Evolutionary conservation across 2,797 vertebrate species (phyloP), one percentile per base, ranked within the genome.

Genomic region (Sebastes minor): DNA sequence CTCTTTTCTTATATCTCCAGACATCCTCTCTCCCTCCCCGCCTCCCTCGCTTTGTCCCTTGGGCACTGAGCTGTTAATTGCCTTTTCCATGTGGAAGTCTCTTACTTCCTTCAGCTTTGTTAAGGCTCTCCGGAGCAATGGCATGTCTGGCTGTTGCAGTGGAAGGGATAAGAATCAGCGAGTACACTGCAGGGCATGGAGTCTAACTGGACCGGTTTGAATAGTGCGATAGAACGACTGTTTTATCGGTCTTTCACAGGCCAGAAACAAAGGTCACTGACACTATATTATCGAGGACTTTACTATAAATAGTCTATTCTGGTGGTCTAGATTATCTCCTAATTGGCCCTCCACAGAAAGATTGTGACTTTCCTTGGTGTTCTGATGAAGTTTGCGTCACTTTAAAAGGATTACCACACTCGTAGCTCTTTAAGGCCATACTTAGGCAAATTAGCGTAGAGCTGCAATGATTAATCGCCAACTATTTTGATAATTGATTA

Each of bases 61-160:
- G 88, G 89, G 94, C 80, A 82, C 82, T 85, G 78, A 91, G 81
- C 77, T 91, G 91, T 95, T 95, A 95, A 95, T 95, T 94, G 92
- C 93, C 90, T 95, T 94, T 92, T 92, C 89, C 91, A 86, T 71
- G 86, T 86, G 90, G 91, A 95, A 88, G 80, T 93, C 90, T 91
- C 86, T 86, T 74, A 83, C 87, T 92, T 92, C 89, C 86, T 84
- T 74, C 74, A 81, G 90, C 91, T 91, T 91, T 94, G 90, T 93
- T 82, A 77, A 73, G 32, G 35, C 87, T 90, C 90, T 92, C 79
- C n/a, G 62, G 81, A 88, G 89, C 81, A 66, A 25, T 61, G 78
- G 76, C 86, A 18, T 74, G 88, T 85, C 79, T 69, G 73, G 22
- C 76, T 69, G 85, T 83, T 84, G 89, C 80, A 79, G 78, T 8